Conservation (phyloP, 2,888 invertebrate species). For the Drosophila robusta region DNA sequence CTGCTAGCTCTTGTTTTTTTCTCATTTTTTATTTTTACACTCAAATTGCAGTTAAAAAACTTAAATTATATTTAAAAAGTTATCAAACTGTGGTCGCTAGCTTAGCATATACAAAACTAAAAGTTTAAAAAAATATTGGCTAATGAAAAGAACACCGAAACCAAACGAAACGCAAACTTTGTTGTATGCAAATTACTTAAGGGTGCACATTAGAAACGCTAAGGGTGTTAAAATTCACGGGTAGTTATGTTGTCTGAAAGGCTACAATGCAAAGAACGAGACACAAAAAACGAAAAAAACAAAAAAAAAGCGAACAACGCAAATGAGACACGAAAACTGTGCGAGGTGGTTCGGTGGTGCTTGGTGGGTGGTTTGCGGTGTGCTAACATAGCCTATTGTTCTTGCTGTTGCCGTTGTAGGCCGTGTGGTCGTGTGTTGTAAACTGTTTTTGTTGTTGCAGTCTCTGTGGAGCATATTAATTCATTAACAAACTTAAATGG, state of each 20-base stretch:
- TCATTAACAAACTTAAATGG: conserved; percentile 71
- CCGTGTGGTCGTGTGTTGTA: conserved; percentile 18
- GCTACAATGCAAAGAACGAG: conserved; percentile 56
- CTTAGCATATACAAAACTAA: conserved; percentile 33
- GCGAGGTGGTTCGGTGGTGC: conserved; percentile 17
- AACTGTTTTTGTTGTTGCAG: conserved; percentile 38
- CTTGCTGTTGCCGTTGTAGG: conserved; percentile 21
- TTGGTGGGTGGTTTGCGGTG: conserved; percentile 10
- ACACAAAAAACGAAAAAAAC: conserved; percentile 12
- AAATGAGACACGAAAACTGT: conserved; percentile 23
- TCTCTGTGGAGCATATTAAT: conserved; percentile 56
- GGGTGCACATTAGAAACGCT: conserved; percentile 66
- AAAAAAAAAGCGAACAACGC: conserved; percentile 1
- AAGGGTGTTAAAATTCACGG: conserved; percentile 68
- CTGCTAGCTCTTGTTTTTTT: conserved; percentile 19
- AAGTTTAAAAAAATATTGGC: conserved; percentile 3
- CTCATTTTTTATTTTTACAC: conserved; percentile 23
- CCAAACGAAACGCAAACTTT: conserved; percentile 53
- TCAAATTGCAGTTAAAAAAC: conserved; percentile 49
- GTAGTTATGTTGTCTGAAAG: conserved; percentile 53
- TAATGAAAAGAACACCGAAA: conserved; percentile 12
- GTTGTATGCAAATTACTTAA: conserved; percentile 70
- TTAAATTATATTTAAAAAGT: conserved; percentile 51
- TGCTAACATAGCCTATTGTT: conserved; percentile 33
- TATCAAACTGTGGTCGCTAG: conserved; percentile 33